A percentile compares a stretch with the other conserved stretches of the same genome.
phyloP scores from a whole-genome alignment of 2,113 vertebrate genomes.

The Hippopotamus amphibius region DNA sequence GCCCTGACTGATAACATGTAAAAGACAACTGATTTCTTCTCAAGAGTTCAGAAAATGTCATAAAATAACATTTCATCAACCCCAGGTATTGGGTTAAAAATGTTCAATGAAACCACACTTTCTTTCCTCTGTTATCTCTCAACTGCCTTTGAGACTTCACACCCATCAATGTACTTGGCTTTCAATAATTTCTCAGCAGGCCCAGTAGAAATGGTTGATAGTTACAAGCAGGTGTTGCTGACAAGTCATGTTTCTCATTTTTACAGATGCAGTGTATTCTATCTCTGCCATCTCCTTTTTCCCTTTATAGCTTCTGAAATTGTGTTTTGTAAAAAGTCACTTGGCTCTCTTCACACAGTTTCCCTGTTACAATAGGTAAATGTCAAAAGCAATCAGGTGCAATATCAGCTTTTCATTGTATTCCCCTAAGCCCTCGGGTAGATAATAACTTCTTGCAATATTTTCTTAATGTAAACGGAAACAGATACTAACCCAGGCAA shows the following conservation, averaged over 20 bases:
- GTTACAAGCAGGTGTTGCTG: conserved; percentile 77
- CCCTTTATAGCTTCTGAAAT: conserved; percentile 65
- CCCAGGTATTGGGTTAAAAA: conserved; percentile 36
- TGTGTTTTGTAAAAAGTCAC: conserved; percentile 74
- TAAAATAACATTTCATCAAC: conserved; percentile 46
- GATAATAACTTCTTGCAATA: conserved; percentile 84
- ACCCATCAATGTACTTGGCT: conserved; percentile 49
- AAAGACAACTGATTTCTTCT: conserved; percentile 33
- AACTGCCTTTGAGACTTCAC: conserved; percentile 57
- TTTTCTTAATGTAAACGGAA: conserved; percentile 84
- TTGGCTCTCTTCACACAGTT: conserved; percentile 72
- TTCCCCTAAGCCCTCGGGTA: conserved; percentile 72
- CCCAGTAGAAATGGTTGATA: conserved; percentile 52
- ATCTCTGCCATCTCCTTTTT: conserved; percentile 63
- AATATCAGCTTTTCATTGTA: conserved; percentile 73
- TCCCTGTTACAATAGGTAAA: conserved; percentile 78
- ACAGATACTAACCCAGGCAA: conserved; percentile 81
- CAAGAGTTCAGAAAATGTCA: conserved; percentile 43
- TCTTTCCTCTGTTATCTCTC: background rate
- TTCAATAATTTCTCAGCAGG: conserved; percentile 75
- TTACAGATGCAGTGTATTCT: conserved; percentile 62
- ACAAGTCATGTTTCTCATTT: conserved; percentile 74
- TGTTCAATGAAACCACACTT: conserved; percentile 49
- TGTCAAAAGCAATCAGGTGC: conserved; percentile 81
- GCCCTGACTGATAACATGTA: background rate